phyloP scores from a whole-genome alignment of 2,797 vertebrate species.

The Margarornis squamiger region DNA sequence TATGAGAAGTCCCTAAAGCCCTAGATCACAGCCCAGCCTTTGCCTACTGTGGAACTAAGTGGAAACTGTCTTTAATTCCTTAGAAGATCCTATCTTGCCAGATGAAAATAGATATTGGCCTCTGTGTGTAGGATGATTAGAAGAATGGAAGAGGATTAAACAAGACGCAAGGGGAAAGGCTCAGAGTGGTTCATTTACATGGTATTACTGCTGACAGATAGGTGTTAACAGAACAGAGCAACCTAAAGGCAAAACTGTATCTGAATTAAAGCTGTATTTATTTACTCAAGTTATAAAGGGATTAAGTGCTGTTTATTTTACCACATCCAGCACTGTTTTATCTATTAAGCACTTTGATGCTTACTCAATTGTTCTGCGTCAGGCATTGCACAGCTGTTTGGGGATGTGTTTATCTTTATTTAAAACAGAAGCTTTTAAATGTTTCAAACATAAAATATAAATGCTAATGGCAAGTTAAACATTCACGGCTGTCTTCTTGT shows the following conservation, averaged over 20 bases:
- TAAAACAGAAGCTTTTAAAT: conserved; percentile 71
- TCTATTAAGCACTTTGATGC: conserved; percentile 77
- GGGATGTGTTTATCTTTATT: conserved; percentile 71
- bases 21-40: conserved; percentile 91
- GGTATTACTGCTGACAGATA: conserved; percentile 83
- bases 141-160: conserved; percentile 94
- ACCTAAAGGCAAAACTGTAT: conserved; percentile 79
- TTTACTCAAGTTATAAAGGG: conserved; percentile 82
- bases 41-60: conserved; percentile 80
- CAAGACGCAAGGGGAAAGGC: conserved; percentile 74
- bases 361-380: conserved; percentile 73
- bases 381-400: conserved; percentile 58
- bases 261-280: conserved; percentile 82
- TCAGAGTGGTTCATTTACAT: conserved; percentile 85
- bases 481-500: conserved; percentile 23
- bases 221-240: conserved; percentile 73
- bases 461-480: conserved; percentile 63
- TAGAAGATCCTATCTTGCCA: conserved; percentile 96
- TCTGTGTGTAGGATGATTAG: conserved; percentile 93
- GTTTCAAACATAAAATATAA: conserved; percentile 66
- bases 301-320: conserved; percentile 83
- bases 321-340: conserved; percentile 75
- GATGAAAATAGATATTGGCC: conserved; percentile 99
- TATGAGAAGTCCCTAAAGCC: conserved; percentile 98
- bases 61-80: conserved; percentile 94